These are phyloP conservation scores for Macrotus californicus DNA, from an alignment of 2,113 vertebrate genomes.

Conservation along the genomic window DNA sequence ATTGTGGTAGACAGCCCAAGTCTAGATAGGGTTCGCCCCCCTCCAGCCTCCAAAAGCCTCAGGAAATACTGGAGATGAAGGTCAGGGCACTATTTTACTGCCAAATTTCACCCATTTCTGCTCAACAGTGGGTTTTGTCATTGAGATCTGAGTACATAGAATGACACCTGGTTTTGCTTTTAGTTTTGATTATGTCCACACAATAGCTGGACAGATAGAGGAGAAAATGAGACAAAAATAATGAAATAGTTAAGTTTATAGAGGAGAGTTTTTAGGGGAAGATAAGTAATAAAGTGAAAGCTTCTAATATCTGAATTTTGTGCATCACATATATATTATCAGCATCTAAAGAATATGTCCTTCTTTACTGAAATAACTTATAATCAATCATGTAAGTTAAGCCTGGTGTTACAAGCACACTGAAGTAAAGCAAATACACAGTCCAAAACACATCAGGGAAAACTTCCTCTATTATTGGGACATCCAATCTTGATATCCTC, in stretches of 20 bases:
- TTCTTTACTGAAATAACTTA: neutral
- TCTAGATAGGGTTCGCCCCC: neutral
- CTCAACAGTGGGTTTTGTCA: neutral
- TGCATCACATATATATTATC: neutral
- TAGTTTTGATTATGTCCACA: neutral
- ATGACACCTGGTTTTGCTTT: neutral
- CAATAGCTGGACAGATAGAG: fast-evolving
- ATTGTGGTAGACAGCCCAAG: fast-evolving
- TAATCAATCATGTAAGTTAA: neutral
- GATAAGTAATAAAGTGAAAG: neutral
- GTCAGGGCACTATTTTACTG: neutral
- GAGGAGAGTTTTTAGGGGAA: neutral
- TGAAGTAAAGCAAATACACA: neutral
- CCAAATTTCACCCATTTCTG: neutral
- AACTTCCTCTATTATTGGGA: neutral
- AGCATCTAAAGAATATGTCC: neutral
- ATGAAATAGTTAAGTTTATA: neutral
- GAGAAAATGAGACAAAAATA: neutral
- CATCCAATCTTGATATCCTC: neutral
- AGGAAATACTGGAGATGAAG: neutral
- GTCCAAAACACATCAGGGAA: neutral
- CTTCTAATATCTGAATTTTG: neutral
- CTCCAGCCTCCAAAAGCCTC: neutral
- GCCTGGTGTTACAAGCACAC: neutral
- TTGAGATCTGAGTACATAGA: neutral